Evolutionary conservation across 2,113 vertebrate species (phyloP).

Genomic region (Leucopsar rothschildi): DNA sequence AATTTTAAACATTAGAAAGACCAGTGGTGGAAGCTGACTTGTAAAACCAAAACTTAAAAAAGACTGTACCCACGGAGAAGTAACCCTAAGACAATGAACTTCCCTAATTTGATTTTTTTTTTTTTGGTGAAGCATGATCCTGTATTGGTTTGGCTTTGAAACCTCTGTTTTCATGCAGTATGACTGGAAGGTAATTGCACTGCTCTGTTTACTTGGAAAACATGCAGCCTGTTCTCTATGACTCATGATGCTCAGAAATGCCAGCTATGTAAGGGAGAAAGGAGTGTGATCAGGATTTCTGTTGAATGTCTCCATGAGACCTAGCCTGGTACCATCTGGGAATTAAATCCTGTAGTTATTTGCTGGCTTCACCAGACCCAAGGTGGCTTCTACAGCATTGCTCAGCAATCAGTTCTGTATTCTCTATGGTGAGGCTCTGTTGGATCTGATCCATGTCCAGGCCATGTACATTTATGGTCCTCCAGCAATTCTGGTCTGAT

Average conservation of each 20-base stretch:
- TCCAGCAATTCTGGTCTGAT: not conserved
- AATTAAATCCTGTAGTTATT: not conserved
- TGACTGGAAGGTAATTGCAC: not conserved
- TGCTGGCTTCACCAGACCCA: not conserved
- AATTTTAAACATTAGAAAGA: not conserved
- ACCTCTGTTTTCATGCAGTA: not conserved
- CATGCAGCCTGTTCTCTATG: not conserved
- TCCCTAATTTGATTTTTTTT: not conserved
- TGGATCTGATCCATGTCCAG: not conserved
- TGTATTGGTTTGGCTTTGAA: not conserved
- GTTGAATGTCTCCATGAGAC: not conserved
- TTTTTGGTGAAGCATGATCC: not conserved
- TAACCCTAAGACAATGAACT: not conserved
- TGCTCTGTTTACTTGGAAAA: not conserved
- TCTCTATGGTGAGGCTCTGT: not conserved
- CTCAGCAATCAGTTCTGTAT: not conserved
- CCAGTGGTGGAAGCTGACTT: not conserved
- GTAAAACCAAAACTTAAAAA: not conserved
- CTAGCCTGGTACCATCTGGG: not conserved
- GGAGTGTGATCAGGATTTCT: not conserved
- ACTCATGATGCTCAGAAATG: not conserved
- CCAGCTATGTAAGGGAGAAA: not conserved
- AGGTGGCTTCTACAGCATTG: not conserved
- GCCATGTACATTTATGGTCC: rapidly evolving
- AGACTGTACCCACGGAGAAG: not conserved